Conservation (phyloP, 2,797 vertebrate species). For the Coregonus sp. region DNA sequence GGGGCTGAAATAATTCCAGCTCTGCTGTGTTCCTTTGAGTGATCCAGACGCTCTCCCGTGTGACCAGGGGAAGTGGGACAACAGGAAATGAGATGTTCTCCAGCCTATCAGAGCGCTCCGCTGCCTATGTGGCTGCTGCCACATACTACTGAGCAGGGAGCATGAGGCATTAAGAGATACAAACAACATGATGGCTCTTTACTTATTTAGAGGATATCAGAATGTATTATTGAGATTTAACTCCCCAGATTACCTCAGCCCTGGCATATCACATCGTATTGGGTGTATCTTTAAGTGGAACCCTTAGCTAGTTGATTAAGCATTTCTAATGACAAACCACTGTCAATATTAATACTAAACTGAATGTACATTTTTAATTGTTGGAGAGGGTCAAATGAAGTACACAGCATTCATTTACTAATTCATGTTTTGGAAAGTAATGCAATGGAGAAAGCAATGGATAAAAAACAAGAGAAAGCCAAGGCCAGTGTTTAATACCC, state of each 20-base stretch:
- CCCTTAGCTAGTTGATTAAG: conserved; percentile 22
- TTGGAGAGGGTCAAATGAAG: conserved; percentile 27
- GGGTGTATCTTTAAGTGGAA: conserved; percentile 22
- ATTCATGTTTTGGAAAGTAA: conserved; percentile 17
- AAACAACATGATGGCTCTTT: conserved; percentile 32
- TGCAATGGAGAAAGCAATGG: not conserved
- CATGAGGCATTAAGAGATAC: conserved; percentile 17
- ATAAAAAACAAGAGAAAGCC: conserved; percentile 4
- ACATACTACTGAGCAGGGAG: conserved; percentile 4
- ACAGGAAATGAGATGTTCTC: conserved; percentile 44
- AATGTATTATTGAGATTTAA: conserved; percentile 33
- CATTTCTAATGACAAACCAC: conserved; percentile 25
- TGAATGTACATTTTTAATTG: conserved; percentile 34
- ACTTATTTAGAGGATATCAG: conserved; percentile 43
- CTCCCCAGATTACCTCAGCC: conserved; percentile 16
- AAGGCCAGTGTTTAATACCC: conserved; percentile 24
- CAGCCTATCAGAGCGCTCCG: conserved; percentile 18
- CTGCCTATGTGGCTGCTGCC: not conserved
- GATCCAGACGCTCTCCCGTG: conserved; percentile 11
- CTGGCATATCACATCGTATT: not conserved
- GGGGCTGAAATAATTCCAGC: not conserved
- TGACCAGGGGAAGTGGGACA: conserved; percentile 46
- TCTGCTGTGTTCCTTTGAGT: not conserved
- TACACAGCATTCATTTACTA: conserved; percentile 14
- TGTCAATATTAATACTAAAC: conserved; percentile 28